These are phyloP conservation scores for Cyanoderma ruficeps DNA, from an alignment of 2,113 vertebrate genomes.

Conservation along the genomic window DNA sequence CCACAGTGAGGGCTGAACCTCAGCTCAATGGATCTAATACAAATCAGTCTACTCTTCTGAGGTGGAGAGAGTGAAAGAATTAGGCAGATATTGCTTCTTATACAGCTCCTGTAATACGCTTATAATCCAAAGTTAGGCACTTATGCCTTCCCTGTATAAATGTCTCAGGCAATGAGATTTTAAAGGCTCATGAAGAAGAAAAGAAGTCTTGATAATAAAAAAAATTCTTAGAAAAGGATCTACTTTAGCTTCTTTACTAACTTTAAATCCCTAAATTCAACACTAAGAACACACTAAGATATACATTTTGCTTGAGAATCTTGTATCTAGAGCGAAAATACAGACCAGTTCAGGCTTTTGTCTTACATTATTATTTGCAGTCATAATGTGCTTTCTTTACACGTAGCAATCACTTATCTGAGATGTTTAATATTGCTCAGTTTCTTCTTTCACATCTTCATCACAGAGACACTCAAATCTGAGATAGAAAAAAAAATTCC, in stretches of 20 bases:
- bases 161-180: neutral
- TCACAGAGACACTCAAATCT: neutral
- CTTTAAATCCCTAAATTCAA: neutral
- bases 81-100: neutral
- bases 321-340: neutral
- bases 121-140: neutral
- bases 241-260: neutral
- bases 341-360: neutral
- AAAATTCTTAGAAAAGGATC: neutral
- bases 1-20: neutral
- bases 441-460: neutral
- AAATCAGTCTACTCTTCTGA: neutral
- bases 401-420: neutral
- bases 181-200: neutral
- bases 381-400: neutral
- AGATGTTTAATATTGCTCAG: constrained; percentile 24
- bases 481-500: constrained; percentile 8
- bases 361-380: neutral
- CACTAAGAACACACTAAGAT: neutral
- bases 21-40: neutral
- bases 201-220: neutral
- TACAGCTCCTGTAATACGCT: neutral
- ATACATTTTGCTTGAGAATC: neutral
- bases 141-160: neutral
- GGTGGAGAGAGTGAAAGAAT: neutral